Evolutionary conservation across 1,140 invertebrate genomes (phyloP).

Genomic region (Camponotus pennsylvanicus): DNA sequence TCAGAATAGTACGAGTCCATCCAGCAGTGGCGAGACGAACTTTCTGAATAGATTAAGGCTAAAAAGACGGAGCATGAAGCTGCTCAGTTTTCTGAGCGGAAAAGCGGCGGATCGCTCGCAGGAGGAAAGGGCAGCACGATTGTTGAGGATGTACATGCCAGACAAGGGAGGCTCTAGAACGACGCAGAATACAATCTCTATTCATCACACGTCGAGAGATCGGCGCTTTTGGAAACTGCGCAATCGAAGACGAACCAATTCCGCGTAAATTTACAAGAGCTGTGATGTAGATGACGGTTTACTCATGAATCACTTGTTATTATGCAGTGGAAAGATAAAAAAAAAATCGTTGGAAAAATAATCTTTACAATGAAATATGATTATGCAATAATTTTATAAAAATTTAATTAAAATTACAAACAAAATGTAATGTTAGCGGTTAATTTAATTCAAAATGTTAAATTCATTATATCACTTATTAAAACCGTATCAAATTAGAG

Average conservation of each 20-base stretch:
- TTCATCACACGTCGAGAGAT: conserved; percentile 83
- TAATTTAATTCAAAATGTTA: background rate
- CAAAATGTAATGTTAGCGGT: background rate
- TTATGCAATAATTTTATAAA: background rate
- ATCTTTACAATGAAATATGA: conserved; percentile 5
- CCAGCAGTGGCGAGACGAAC: conserved; percentile 73
- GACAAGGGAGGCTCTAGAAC: conserved; percentile 75
- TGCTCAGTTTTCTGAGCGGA: conserved; percentile 81
- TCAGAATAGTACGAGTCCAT: conserved; percentile 54
- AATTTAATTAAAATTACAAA: conserved; percentile 13
- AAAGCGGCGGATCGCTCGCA: conserved; percentile 77
- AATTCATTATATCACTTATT: too few relatives aligned
- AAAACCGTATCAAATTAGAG: too few relatives aligned
- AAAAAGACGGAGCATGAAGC: conserved; percentile 78
- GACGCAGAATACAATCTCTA: conserved; percentile 82
- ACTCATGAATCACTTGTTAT: conserved; percentile 19
- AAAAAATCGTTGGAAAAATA: background rate
- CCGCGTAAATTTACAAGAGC: conserved; percentile 68
- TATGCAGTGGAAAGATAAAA: background rate
- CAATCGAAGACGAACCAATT: conserved; percentile 82
- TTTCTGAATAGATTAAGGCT: conserved; percentile 79
- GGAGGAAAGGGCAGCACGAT: conserved; percentile 80
- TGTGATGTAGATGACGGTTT: conserved; percentile 25
- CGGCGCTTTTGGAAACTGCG: conserved; percentile 84
- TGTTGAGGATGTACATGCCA: conserved; percentile 81